phyloP scores from a whole-genome alignment of 2,113 vertebrate species.

The Chamaetylas fuelleborni region DNA sequence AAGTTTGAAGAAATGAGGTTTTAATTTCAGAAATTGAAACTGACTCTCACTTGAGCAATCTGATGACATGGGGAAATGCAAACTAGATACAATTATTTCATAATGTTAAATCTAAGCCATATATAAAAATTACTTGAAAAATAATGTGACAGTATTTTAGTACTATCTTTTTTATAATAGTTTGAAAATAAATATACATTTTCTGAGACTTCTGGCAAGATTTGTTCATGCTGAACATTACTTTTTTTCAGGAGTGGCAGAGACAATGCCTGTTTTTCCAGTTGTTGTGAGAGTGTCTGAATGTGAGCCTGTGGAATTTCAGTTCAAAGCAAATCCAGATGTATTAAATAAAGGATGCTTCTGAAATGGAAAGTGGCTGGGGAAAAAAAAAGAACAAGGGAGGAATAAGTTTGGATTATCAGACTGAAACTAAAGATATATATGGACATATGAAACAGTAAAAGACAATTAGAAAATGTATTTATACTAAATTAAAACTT shows the following conservation, averaged over 20 bases:
- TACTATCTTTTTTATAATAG: background rate
- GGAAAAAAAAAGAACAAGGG: background rate
- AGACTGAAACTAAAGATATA: background rate
- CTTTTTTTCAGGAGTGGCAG: background rate
- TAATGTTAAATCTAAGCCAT: background rate
- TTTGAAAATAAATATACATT: background rate
- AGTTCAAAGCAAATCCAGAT: constrained; percentile 7
- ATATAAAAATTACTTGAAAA: background rate
- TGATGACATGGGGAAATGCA: background rate
- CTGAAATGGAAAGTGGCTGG: background rate
- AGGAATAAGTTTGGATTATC: background rate
- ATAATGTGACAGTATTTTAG: background rate
- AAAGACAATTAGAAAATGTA: constrained; percentile 32
- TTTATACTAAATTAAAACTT: constrained; percentile 91
- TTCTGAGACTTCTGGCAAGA: background rate
- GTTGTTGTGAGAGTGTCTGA: background rate
- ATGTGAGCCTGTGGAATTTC: background rate
- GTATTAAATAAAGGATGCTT: background rate
- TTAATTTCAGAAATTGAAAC: background rate
- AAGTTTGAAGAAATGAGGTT: background rate
- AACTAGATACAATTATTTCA: background rate
- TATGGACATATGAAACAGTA: background rate
- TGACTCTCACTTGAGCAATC: background rate
- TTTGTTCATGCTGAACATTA: background rate
- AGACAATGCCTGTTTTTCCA: background rate